phyloP scores from a whole-genome alignment of 2,888 invertebrate genomes.

The Exephanes ischioxanthus region DNA sequence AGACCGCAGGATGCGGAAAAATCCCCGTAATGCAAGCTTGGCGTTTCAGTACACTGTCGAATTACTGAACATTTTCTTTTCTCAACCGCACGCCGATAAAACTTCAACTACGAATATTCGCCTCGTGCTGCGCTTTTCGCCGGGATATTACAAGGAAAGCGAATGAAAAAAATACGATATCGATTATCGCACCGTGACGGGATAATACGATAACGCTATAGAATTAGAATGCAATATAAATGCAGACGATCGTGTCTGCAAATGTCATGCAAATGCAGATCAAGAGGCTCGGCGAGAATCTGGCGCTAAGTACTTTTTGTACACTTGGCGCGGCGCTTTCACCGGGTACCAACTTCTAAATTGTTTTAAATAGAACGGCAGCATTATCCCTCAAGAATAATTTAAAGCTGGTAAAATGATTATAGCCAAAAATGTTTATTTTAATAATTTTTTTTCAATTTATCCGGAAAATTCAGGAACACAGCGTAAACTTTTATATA shows the following conservation, averaged over 20 bases:
- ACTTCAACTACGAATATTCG: conserved; percentile 45
- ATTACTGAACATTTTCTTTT: conserved; percentile 52
- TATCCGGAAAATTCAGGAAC: background rate
- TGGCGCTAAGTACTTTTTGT: background rate
- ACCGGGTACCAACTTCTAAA: background rate
- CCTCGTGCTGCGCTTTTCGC: conserved; percentile 1
- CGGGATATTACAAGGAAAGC: background rate
- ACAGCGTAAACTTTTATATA: background rate
- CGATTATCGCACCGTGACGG: background rate
- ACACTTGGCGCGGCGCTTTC: background rate
- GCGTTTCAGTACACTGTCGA: conserved; percentile 49
- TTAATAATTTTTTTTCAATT: too few species aligned
- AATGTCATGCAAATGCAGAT: too few species aligned
- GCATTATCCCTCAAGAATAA: background rate
- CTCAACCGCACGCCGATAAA: conserved; percentile 27
- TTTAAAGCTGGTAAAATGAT: background rate
- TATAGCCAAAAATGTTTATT: too few species aligned
- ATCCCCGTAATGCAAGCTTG: conserved; percentile 52
- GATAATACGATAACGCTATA: background rate
- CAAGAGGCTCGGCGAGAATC: too few species aligned
- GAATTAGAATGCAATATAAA: background rate
- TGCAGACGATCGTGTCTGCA: too few species aligned
- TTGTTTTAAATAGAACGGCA: background rate
- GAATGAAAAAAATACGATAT: background rate
- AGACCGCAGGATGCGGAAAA: conserved; percentile 34